Evolutionary conservation across 2,113 vertebrate genomes (phyloP).

Genomic region (Carassius auratus): DNA sequence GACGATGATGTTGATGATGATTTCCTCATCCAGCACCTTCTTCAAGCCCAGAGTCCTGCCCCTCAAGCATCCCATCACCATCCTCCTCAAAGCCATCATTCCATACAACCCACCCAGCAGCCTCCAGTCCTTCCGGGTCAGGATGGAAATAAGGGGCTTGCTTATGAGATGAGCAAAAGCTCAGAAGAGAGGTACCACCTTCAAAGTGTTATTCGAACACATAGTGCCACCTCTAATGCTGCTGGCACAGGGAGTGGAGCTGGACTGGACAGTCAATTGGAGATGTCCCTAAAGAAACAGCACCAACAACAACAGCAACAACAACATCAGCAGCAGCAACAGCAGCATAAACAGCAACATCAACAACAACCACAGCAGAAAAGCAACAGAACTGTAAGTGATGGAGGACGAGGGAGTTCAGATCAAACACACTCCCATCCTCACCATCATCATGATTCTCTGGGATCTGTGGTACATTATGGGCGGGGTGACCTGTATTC

Average conservation of each 20-base stretch:
- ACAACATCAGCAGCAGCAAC: constrained; percentile 72
- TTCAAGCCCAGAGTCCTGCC: constrained; percentile 82
- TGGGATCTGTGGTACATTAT: constrained; percentile 90
- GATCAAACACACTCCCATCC: constrained; percentile 78
- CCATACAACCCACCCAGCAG: constrained; percentile 66
- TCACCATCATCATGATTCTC: constrained; percentile 79
- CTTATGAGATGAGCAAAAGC: constrained; percentile 77
- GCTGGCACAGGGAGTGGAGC: constrained; percentile 71
- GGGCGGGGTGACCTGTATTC: constrained; percentile 78
- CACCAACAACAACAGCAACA: constrained; percentile 72
- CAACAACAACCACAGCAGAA: constrained; percentile 73
- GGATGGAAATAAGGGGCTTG: constrained; percentile 77
- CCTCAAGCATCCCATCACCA: constrained; percentile 76
- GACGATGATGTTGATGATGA: constrained; percentile 94
- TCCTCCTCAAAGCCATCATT: constrained; percentile 67
- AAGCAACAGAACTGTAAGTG: constrained; percentile 69
- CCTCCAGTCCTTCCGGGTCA: constrained; percentile 68
- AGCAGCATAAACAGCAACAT: constrained; percentile 71
- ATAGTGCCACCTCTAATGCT: constrained; percentile 79
- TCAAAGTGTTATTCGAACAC: constrained; percentile 92
- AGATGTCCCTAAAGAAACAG: constrained; percentile 85
- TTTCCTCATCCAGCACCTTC: constrained; percentile 91
- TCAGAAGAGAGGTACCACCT: constrained; percentile 87
- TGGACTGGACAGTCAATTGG: constrained; percentile 84
- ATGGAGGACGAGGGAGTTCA: constrained; percentile 60